A percentile compares a stretch with the other conserved stretches of the same genome.
Evolutionary conservation across 2,797 vertebrate species (phyloP).

Genomic region (Pitangus sulphuratus): DNA sequence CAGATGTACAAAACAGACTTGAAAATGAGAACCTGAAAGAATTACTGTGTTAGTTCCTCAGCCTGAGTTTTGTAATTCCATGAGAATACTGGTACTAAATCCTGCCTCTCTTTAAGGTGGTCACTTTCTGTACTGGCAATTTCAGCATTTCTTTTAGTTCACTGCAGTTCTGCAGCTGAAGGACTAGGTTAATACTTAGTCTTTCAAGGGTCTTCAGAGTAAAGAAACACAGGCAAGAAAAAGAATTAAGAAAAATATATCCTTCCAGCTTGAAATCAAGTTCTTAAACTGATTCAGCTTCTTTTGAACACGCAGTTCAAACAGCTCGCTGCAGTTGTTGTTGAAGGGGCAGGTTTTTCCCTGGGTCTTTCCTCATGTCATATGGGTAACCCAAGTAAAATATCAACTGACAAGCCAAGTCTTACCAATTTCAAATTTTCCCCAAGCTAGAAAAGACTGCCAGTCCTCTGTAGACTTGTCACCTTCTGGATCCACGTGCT

Average conservation of each 20-base stretch:
- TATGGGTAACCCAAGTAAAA: neutral
- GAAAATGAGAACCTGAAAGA: neutral
- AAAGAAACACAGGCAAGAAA: neutral
- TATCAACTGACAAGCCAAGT: neutral
- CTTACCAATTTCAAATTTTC: constrained; percentile 58
- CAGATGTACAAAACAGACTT: neutral
- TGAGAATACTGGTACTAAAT: neutral
- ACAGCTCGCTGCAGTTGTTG: neutral
- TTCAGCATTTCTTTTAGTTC: neutral
- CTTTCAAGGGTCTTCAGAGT: neutral
- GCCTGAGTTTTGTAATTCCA: neutral
- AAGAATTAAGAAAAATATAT: neutral
- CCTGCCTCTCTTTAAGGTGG: neutral
- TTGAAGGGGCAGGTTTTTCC: neutral
- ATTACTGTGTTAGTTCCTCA: neutral
- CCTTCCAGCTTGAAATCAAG: neutral
- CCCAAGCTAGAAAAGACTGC: neutral
- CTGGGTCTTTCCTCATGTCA: neutral
- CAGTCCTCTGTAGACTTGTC: neutral
- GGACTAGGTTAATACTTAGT: neutral
- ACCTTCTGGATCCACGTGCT: neutral
- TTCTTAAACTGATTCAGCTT: neutral
- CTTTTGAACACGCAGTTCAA: neutral
- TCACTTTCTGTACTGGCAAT: neutral
- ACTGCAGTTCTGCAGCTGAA: neutral